Evolutionary conservation across 2,888 invertebrate genomes (phyloP), one percentile per base, ranked within the genome.

Genomic region (Conchocele bisecta): DNA sequence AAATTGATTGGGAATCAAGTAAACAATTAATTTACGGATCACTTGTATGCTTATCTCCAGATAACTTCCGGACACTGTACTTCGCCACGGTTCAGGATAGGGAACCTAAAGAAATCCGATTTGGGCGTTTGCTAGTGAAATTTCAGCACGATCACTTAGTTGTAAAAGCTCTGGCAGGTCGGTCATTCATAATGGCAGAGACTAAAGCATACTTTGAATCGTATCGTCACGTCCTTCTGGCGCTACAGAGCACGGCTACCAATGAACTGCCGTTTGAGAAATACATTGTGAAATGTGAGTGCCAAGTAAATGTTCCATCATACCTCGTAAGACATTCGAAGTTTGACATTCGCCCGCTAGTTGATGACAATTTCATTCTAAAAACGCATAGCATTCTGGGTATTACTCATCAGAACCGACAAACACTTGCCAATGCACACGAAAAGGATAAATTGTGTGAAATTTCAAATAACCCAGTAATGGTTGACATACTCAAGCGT

Each of bases 201-300:
- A 94, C 95, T 56, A 94, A 94, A 51, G 94, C 95, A 0, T 96
- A 94, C 89, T 96, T 96, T 86, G 96, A 96, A 86, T 95, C 96
- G 0, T 96, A 96, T 86, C 93, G 94, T 75, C 94, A 95, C 84
- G 95, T 95, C 0, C 91, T 96, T 57, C 93, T 92, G 75, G 95
- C 94, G 13, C 88, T 97, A 17, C 93, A 95, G 84, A 90, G 91
- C 0, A 93, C 94, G 56, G 90, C 91, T 41, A 37, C 68, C 20
- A 69, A 65, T 0, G 72, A 82, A 6, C 54, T 86, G 13, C 83
- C 84, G 1, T 84, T 86, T 58, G 63, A 79, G 51, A 66, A 65
- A 31, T 79, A 85, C 51, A 73, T 86, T 15, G 72, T 84, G 3
- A 29, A 67, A 7, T 81, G 83, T 53, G 56, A 79, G 26, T 67